These are phyloP conservation scores for Petrocephalus sullivani DNA, from an alignment of 2,797 vertebrate species.

Conservation along the genomic window DNA sequence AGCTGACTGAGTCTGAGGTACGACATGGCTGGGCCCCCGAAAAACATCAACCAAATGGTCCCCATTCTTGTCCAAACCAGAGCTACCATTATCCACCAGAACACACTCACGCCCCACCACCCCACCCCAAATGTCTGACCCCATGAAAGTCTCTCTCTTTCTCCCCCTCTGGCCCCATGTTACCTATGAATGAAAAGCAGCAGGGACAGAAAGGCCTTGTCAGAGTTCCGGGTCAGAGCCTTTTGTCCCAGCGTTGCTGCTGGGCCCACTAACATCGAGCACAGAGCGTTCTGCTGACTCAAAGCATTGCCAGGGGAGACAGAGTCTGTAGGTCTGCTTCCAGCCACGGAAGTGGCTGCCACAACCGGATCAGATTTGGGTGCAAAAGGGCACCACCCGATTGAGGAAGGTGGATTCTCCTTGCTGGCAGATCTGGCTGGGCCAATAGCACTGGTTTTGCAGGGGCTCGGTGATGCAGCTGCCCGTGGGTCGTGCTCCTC, in stretches of 20 bases:
- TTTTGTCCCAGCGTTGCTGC: not conserved
- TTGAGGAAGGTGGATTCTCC: not conserved
- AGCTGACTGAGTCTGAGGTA: not conserved
- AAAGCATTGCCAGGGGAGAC: no score
- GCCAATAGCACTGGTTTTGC: not conserved
- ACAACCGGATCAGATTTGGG: not conserved
- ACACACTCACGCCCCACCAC: not conserved
- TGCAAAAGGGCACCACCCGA: not conserved
- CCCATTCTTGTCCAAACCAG: not conserved
- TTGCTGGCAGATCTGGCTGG: not conserved
- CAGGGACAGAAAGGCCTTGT: conserved; percentile 44
- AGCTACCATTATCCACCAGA: not conserved
- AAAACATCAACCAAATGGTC: not conserved
- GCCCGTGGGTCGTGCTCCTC: not conserved
- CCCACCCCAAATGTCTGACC: not conserved
- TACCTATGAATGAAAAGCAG: conserved; percentile 50
- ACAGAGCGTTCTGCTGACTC: not conserved
- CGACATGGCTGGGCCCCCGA: not conserved
- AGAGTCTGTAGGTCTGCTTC: not conserved
- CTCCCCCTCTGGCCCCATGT: conserved; percentile 7
- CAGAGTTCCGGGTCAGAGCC: conserved; percentile 27
- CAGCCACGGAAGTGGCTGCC: no score
- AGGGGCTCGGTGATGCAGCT: not conserved
- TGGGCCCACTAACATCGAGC: not conserved
- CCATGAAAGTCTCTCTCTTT: not conserved